phyloP scores from a whole-genome alignment of 2,797 vertebrate genomes.

The Cuculus canorus region DNA sequence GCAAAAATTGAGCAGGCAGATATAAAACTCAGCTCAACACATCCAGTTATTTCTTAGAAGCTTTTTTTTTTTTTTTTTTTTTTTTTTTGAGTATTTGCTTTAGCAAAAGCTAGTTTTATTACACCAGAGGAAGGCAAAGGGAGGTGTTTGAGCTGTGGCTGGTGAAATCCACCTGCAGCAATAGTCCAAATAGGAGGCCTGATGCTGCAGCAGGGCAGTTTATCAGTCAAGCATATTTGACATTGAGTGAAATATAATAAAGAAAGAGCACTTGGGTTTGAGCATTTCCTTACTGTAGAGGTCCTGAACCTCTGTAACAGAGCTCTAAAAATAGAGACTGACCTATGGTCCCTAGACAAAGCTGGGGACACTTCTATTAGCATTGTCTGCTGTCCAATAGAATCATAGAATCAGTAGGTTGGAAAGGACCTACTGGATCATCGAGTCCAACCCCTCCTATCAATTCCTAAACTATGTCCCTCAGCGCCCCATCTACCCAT shows the following conservation, averaged over 20 bases:
- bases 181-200: background rate
- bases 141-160: background rate
- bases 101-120: background rate
- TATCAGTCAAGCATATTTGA: background rate
- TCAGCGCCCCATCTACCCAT: no score
- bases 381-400: background rate
- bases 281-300: background rate
- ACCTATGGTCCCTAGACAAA: background rate
- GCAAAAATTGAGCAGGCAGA: background rate
- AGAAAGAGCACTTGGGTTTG: background rate
- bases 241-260: background rate
- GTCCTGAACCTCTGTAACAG: accelerated
- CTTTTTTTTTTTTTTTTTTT: no score
- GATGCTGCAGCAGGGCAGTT: background rate
- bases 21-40: background rate
- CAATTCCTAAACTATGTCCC: no score
- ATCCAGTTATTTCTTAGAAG: background rate
- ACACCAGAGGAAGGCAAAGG: background rate
- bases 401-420: no score
- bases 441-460: no score
- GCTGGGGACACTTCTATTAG: background rate
- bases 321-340: background rate
- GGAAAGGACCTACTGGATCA: no score
- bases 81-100: background rate
- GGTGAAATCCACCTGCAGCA: background rate